Percentiles rank a stretch among this genome's conserved stretches.
phyloP scores from a whole-genome alignment of 30 jellyfish, hydroid and myxozoan genomes.

The Pseudorhiza aurosa region DNA sequence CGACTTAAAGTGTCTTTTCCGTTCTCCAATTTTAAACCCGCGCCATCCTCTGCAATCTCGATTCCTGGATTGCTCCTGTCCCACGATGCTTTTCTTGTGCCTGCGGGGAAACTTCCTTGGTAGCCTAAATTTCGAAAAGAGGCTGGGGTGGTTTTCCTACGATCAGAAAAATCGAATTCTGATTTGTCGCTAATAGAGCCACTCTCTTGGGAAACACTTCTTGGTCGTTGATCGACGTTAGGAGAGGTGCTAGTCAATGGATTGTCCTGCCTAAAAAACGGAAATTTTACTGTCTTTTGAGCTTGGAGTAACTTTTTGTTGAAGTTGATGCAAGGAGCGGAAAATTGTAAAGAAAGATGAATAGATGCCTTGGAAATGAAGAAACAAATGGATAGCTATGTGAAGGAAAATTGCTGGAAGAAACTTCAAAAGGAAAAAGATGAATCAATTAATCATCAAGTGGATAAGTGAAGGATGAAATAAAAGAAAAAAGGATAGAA shows the following conservation, averaged over 20 bases:
- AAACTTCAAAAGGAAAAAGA: no score
- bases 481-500: no score
- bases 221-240: constrained; percentile 2
- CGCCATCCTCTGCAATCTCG: not conserved
- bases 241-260: constrained; percentile 28
- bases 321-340: no score
- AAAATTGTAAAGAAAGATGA: no score
- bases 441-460: no score
- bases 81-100: not conserved
- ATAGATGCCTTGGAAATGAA: no score
- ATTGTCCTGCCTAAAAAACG: constrained; percentile 51
- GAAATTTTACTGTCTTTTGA: no score
- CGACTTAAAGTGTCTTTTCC: constrained; percentile 8
- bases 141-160: constrained; percentile 63
- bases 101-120: constrained; percentile 36
- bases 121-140: constrained; percentile 46
- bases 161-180: constrained; percentile 3
- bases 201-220: constrained; percentile 57
- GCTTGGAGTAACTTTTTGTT: no score
- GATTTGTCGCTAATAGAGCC: constrained; percentile 30
- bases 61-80: not conserved
- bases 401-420: no score
- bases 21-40: constrained; percentile 14
- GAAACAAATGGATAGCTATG: no score
- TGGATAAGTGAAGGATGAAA: no score